A percentile compares a stretch with the other conserved stretches of the same genome.
These are phyloP conservation scores for Hedychridium roseum DNA, from an alignment of 2,888 invertebrate genomes.

Conservation along the genomic window DNA sequence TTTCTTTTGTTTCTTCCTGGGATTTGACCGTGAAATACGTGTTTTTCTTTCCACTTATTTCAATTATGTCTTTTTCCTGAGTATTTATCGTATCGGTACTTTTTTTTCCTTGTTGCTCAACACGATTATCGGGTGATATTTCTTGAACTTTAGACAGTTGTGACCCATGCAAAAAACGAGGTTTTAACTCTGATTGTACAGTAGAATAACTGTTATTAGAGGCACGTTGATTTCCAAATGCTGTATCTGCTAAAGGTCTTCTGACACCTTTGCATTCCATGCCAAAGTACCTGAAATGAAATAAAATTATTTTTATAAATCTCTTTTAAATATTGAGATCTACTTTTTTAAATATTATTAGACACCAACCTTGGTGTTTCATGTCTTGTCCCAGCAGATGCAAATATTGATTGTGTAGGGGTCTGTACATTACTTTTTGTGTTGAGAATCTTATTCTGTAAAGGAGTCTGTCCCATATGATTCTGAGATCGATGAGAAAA, in stretches of 20 bases:
- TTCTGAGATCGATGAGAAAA: slow-evolving; percentile 44
- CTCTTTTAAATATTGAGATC: slow-evolving; percentile 2
- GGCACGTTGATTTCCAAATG: slow-evolving; percentile 3
- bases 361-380: slow-evolving; percentile 40
- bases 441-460: slow-evolving; percentile 28
- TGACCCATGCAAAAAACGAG: slow-evolving; percentile 18
- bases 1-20: slow-evolving; percentile 37
- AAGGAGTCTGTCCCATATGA: slow-evolving; percentile 42
- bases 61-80: slow-evolving; percentile 7
- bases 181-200: slow-evolving; percentile 9
- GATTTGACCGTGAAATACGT: neutral
- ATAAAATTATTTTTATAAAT: slow-evolving; percentile 9
- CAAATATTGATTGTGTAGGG: slow-evolving; percentile 29
- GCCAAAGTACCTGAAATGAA: slow-evolving; percentile 33
- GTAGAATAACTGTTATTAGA: slow-evolving; percentile 3
- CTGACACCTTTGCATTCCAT: slow-evolving; percentile 35
- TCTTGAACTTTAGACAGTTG: slow-evolving; percentile 31
- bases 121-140: slow-evolving; percentile 15
- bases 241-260: slow-evolving; percentile 50
- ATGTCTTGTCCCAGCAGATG: slow-evolving; percentile 26
- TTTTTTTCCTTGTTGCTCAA: slow-evolving; percentile 7
- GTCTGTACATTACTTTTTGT: slow-evolving; percentile 32
- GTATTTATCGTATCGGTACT: slow-evolving; percentile 5
- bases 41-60: neutral
- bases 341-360: neutral